phyloP scores from a whole-genome alignment of 2,888 invertebrate species.

The Prenolepis imparis region DNA sequence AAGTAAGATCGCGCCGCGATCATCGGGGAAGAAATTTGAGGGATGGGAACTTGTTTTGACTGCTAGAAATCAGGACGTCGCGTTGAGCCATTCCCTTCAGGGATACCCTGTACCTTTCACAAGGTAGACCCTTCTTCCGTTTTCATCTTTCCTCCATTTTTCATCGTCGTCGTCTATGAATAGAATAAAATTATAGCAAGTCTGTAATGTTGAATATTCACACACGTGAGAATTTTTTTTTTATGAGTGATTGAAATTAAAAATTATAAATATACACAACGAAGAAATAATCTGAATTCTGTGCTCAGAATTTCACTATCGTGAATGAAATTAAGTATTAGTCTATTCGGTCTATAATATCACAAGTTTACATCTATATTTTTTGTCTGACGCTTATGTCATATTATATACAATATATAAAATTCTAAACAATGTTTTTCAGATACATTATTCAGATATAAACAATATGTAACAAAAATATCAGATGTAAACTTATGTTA shows the following conservation, averaged over 20 bases:
- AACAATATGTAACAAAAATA: conserved; percentile 4
- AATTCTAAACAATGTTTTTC: not conserved
- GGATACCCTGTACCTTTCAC: conserved; percentile 91
- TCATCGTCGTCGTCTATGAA: conserved; percentile 62
- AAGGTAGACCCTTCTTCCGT: conserved; percentile 88
- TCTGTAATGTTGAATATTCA: not conserved
- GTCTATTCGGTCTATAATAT: not conserved
- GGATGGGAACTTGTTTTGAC: conserved; percentile 87
- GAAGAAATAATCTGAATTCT: not conserved
- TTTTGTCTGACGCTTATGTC: not conserved
- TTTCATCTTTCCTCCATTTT: conserved; percentile 37
- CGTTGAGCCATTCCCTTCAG: conserved; percentile 92
- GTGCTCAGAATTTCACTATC: not conserved
- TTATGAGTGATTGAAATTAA: not conserved
- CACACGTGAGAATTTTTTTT: not conserved
- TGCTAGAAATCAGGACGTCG: conserved; percentile 83
- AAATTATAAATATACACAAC: not conserved
- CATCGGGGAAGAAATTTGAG: conserved; percentile 87
- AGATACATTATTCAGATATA: not conserved
- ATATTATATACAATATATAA: not conserved
- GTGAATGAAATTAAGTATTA: not conserved
- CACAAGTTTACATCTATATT: not conserved
- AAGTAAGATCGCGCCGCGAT: conserved; percentile 89
- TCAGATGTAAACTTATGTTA: not conserved
- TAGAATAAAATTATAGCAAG: conserved; percentile 43